Conservation (phyloP, 64 coral and sea anemone genomes). For the Actinia tenebrosa region DNA sequence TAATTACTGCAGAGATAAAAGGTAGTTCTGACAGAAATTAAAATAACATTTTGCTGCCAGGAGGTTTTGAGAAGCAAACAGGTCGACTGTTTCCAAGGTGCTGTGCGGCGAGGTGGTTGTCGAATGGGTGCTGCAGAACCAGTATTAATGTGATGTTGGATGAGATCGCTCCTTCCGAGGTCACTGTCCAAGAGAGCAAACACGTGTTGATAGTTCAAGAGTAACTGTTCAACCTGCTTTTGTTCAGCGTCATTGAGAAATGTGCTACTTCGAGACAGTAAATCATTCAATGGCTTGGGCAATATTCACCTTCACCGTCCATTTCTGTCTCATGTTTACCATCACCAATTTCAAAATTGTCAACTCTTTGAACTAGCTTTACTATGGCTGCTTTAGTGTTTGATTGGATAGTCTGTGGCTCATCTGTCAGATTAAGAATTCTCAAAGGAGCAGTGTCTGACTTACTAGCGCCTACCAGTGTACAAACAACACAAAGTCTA, state of each 20-base stretch:
- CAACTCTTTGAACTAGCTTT: constrained; percentile 9
- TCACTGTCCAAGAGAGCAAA: neutral
- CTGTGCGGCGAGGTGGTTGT: neutral
- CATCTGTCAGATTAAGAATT: constrained; percentile 6
- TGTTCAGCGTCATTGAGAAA: neutral
- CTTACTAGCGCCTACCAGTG: neutral
- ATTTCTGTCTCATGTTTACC: no score
- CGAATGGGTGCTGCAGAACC: neutral
- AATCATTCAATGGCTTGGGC: neutral
- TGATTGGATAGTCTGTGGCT: constrained; percentile 15
- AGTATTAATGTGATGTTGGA: neutral
- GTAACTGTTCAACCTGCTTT: neutral
- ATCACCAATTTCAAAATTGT: neutral
- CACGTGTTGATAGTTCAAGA: neutral
- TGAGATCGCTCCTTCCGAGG: neutral
- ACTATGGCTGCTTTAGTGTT: constrained; percentile 25
- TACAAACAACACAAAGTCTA: constrained; percentile 20
- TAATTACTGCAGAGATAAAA: no score
- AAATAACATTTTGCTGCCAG: no score
- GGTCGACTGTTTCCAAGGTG: neutral
- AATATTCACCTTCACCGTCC: neutral
- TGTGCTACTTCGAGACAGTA: neutral
- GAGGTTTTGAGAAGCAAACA: no score
- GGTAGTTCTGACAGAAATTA: no score
- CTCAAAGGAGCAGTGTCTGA: neutral